Base-by-base conservation (phyloP, 2,888 invertebrate species). In the Psococerastis gibbosa region DNA sequence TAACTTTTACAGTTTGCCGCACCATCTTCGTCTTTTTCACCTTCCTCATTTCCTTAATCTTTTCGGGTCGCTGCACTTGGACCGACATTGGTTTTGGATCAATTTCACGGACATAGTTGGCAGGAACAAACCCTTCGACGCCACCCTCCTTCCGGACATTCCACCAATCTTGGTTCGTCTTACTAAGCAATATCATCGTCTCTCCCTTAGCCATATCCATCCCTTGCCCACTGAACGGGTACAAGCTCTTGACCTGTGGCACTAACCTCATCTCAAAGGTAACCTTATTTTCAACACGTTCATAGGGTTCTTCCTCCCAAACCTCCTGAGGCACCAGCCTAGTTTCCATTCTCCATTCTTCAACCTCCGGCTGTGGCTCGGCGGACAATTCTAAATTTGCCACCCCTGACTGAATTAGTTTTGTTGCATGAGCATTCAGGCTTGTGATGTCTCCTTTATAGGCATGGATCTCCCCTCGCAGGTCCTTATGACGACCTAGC, bases 141-240 rank as follows among this genome's bases (percentile, higher is more conserved):
- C 94, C 83, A 57, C 87, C 88, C 0, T 78, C 75, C 60, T 89
- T 89, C 11, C 91, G 70, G n/a, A 95, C 87, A 54, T 88, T 88
- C 98, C 98, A 98, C 97, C 97, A 97, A 60, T 98, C 98, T 0
- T 82, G 78, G 64, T 95, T 97, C 5, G 89, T 92, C 65, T 91
- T 91, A 58, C 83, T 88, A 49, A 97, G 71, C 1, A 98, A 68
- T 56, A 89, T 79, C 84, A 97, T 85, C 2, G 78, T 69, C 65
- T 95, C 92, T 43, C 88, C 88, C 62, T 94, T 95, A 44, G 71
- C 71, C 74, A 92, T 85, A 41, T 77, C 75, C 68, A 94, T 85
- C 38, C 91, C 92, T 56, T 91, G 87, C 0, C 94, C 94, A 44
- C 73, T 78, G 68, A 92, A 97, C 11, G 84, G 78, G 64, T 94